A percentile compares a stretch with the other conserved stretches of the same genome.
phyloP scores from a whole-genome alignment of 2,113 vertebrate species.

The Callopanchax toddi region DNA sequence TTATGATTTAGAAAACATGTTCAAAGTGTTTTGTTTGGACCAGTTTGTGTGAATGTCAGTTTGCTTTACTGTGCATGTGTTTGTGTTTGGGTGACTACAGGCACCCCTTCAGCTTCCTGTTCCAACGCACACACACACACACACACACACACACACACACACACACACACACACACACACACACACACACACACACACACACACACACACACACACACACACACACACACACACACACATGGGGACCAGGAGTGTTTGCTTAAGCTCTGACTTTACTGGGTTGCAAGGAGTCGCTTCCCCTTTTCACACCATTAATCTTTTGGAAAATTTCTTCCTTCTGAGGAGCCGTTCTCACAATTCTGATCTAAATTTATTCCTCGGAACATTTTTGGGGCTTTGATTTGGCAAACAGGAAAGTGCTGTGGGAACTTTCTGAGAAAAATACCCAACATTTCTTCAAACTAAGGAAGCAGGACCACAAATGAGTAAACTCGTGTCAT shows the following conservation, averaged over 20 bases:
- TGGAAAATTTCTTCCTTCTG: constrained; percentile 52
- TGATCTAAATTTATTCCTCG: constrained; percentile 46
- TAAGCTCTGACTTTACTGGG: constrained; percentile 60
- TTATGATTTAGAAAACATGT: constrained; percentile 14
- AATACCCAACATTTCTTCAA: constrained; percentile 19
- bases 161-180: neutral
- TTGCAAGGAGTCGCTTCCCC: constrained; percentile 47
- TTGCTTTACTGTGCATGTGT: neutral
- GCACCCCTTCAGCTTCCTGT: neutral
- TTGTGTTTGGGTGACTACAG: neutral
- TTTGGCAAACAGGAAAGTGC: constrained; percentile 56
- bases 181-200: constrained; percentile 8
- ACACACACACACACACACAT: constrained; percentile 22
- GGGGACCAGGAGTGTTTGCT: constrained; percentile 54
- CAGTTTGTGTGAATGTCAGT: neutral
- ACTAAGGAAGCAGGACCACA: constrained; percentile 48
- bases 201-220: neutral
- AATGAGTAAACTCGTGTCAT: constrained; percentile 35
- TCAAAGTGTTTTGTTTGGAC: neutral
- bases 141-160: neutral
- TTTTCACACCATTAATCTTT: constrained; percentile 66
- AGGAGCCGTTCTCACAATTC: constrained; percentile 56
- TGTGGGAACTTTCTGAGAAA: constrained; percentile 35
- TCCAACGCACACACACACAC: constrained; percentile 1
- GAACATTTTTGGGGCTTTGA: constrained; percentile 48